Conservation (phyloP, 2,113 vertebrate genomes). For the Chlamydotis undulata region DNA sequence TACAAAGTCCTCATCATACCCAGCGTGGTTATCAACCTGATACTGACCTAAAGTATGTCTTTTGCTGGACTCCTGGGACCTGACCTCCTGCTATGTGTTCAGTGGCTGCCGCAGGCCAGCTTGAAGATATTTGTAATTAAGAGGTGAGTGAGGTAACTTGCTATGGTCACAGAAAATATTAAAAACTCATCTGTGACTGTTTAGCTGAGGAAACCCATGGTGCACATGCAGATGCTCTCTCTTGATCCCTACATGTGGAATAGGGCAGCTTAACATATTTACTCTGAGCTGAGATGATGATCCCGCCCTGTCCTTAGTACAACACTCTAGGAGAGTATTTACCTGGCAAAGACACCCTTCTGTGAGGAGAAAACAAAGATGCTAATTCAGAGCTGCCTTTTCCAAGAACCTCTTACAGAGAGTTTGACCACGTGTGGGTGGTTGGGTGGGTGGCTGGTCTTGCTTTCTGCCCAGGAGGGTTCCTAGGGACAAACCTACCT, state of each 20-base stretch:
- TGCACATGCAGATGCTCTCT: not conserved
- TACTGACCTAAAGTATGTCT: not conserved
- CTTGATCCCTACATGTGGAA: too few relatives aligned
- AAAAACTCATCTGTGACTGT: not conserved
- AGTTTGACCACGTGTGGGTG: not conserved
- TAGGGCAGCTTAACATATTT: too few relatives aligned
- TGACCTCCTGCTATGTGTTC: not conserved
- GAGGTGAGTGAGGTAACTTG: not conserved
- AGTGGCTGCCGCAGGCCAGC: not conserved
- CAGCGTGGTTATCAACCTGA: fast-evolving
- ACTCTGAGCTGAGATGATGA: not conserved
- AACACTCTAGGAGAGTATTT: not conserved
- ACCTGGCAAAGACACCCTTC: not conserved
- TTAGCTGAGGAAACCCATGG: not conserved
- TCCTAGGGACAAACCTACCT: not conserved
- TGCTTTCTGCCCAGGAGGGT: not conserved
- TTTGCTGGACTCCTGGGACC: not conserved
- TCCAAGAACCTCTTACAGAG: not conserved
- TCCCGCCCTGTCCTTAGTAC: not conserved
- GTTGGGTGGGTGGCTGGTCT: not conserved
- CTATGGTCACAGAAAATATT: not conserved
- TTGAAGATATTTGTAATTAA: not conserved
- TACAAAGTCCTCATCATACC: fast-evolving
- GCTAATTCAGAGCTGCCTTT: not conserved
- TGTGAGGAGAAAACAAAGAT: not conserved